Evolutionary conservation across 2,888 invertebrate genomes (phyloP), one percentile per base, ranked within the genome.

Genomic region (Nomada ferruginata): DNA sequence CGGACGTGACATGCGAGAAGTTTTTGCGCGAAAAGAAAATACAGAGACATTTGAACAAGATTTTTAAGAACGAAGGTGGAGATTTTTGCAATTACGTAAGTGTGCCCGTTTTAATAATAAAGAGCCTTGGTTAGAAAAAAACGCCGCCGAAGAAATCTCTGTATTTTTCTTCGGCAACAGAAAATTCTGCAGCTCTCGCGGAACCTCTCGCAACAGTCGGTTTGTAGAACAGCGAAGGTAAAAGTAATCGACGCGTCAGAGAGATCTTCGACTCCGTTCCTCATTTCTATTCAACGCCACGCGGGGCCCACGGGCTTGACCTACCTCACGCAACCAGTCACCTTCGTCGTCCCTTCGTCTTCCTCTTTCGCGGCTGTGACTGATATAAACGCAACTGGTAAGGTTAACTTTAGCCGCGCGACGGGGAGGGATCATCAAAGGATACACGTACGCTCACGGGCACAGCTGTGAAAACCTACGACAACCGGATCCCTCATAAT

Each of bases 331-430:
- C 79, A 79, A 36, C 79, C 76, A 69, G 50, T 79, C 83, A 82
- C 83, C 75, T 71, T 83, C 69, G 65, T 52, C 73, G 29, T 59
- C 55, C 61, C 79, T 75, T 78, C 74, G 11, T 82, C 78, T 60
- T 71, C 73, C 36, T 53, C 29, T 60, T 61, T 15, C 47, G 13
- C 5, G 15, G 9, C 64, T 44, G 70, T 36, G 82, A 76, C 82
- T 82, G 82, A 82, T 82, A 82, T 79, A 83, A 83, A 83, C 72
- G 79, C 83, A 83, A 83, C 83, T 69, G 84, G 83, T 79, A 79
- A 79, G 79, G 83, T 83, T 79, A 79, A 83, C 83, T 79, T 83
- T 55, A 55, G 79, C 65, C 69, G 20, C 18, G 4, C 26, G 20
- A 47, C 26, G 47, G 59, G n/a, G 60, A 4, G 26, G 29, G 13